Percentiles rank a stretch among this genome's conserved stretches.
Conservation (phyloP, 2,797 vertebrate species). For the Myotis planiceps region DNA sequence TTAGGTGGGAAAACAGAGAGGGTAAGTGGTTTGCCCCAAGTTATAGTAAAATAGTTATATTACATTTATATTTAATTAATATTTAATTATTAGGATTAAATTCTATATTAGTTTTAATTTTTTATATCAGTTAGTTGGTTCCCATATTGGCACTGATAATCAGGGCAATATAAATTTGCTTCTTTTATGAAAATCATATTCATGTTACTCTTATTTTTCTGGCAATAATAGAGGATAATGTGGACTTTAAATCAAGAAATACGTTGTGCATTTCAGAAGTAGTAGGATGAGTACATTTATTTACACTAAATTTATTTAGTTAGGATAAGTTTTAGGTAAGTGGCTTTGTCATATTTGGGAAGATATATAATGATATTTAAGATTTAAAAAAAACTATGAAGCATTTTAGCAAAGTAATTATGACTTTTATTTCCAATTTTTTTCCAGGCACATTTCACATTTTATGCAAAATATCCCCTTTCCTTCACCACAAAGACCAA, state of each 20-base stretch:
- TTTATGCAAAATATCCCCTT: constrained; percentile 99
- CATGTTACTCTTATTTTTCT: constrained; percentile 17
- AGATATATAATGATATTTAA: constrained; percentile 35
- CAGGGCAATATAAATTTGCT: not conserved
- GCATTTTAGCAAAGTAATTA: constrained; percentile 55
- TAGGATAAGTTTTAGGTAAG: constrained; percentile 24
- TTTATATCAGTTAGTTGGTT: constrained; percentile 8
- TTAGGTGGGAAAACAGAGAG: not conserved
- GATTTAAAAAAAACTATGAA: constrained; percentile 29
- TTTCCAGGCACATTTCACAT: constrained; percentile 96
- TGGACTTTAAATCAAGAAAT: not conserved
- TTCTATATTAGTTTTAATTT: constrained; percentile 4
- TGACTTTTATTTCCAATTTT: constrained; percentile 49
- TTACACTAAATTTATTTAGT: constrained; percentile 17
- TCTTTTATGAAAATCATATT: constrained; percentile 12
- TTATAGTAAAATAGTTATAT: not conserved
- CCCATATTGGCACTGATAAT: not conserved
- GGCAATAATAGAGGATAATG: not conserved
- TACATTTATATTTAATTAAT: not conserved
- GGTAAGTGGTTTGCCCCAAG: not conserved
- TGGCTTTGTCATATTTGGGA: not conserved
- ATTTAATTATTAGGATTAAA: not conserved
- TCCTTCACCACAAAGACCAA: constrained; percentile 97
- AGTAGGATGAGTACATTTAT: not conserved
- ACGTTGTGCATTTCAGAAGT: not conserved